Evolutionary conservation across 2,888 invertebrate genomes (phyloP).

Genomic region (Thysanoteuthis rhombus): DNA sequence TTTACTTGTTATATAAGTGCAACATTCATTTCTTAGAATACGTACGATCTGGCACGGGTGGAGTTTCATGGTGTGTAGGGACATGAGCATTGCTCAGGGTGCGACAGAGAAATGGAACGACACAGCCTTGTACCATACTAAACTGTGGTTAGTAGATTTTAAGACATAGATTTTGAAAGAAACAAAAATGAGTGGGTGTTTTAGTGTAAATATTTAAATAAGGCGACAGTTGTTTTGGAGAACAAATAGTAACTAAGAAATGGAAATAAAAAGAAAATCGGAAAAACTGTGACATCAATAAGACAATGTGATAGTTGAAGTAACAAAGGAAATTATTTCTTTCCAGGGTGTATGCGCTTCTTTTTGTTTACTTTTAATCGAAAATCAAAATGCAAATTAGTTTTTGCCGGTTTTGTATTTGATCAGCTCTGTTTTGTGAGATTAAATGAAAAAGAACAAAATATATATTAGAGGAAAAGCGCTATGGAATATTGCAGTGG

Average conservation of each 20-base stretch:
- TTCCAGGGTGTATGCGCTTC: too few relatives aligned
- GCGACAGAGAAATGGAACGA: too few relatives aligned
- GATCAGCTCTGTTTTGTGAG: not conserved
- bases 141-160: too few relatives aligned
- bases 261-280: not conserved
- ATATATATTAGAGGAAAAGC: not conserved
- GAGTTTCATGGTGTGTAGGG: too few relatives aligned
- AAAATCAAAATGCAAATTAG: not conserved
- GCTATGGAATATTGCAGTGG: not conserved
- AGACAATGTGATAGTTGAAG: too few relatives aligned
- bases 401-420: not conserved
- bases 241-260: not conserved
- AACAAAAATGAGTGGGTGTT: not conserved
- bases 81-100: too few relatives aligned
- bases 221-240: not conserved
- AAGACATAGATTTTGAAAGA: too few relatives aligned
- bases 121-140: too few relatives aligned
- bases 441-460: not conserved
- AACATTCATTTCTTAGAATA: too few relatives aligned
- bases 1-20: too few relatives aligned
- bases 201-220: not conserved
- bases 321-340: too few relatives aligned
- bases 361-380: not conserved
- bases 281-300: not conserved
- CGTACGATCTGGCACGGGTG: too few relatives aligned